Evolutionary conservation across 2,113 vertebrate genomes (phyloP).

Genomic region (Pseudonaja textilis): DNA sequence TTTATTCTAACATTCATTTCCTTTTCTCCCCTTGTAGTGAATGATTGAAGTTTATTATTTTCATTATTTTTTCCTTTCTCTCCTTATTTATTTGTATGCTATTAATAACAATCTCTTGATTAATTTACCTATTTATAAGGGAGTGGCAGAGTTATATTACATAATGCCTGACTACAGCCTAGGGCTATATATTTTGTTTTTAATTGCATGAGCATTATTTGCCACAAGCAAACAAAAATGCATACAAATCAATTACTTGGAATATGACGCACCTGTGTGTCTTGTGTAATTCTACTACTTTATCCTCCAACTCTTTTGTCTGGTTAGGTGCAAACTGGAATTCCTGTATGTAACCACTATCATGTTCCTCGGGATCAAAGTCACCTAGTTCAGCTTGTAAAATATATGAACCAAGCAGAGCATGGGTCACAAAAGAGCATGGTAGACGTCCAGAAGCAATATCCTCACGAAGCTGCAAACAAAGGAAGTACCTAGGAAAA

Average conservation of each 20-base stretch:
- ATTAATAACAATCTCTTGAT: background rate
- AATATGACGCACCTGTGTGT: conserved; percentile 82
- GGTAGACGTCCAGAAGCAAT: conserved; percentile 80
- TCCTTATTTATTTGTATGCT: background rate
- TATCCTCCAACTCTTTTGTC: conserved; percentile 96
- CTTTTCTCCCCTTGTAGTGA: background rate
- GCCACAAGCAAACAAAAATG: background rate
- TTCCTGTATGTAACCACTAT: conserved; percentile 78
- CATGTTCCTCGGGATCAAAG: conserved; percentile 83
- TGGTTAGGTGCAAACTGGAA: conserved; percentile 89
- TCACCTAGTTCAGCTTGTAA: conserved; percentile 92
- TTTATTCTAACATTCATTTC: background rate
- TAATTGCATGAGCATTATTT: background rate
- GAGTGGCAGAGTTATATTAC: background rate
- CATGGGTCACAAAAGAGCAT: conserved; percentile 84
- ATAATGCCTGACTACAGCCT: background rate
- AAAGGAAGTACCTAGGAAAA: conserved; percentile 80
- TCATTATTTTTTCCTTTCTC: background rate
- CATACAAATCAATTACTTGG: background rate
- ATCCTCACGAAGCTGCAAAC: conserved; percentile 86
- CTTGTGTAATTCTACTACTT: conserved; percentile 91
- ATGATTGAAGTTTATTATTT: background rate
- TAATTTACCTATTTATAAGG: background rate
- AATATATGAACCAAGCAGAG: conserved; percentile 82
- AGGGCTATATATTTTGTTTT: background rate